Conservation (phyloP, 2,113 vertebrate genomes). For the Pycnonotus jocosus region DNA sequence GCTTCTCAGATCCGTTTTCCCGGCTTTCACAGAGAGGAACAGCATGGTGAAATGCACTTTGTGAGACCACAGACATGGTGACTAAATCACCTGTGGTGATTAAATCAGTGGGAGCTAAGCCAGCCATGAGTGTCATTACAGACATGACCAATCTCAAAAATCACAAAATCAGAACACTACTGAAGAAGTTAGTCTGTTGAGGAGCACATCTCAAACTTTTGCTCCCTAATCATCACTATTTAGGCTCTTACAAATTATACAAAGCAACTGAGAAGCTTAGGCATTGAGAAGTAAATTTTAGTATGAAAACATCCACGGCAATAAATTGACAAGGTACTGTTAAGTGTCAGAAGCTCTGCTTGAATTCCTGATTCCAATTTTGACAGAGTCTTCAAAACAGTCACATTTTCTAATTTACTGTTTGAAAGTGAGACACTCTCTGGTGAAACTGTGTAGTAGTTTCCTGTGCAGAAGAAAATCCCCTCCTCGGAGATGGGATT, state of each 20-base stretch:
- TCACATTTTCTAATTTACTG: neutral
- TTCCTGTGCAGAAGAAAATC: neutral
- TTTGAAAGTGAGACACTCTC: neutral
- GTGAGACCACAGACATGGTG: rapidly evolving
- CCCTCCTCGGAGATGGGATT: neutral
- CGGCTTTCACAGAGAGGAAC: neutral
- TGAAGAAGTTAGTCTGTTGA: neutral
- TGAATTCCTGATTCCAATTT: neutral
- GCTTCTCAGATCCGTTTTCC: neutral
- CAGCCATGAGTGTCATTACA: neutral
- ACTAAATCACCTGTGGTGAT: neutral
- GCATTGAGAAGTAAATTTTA: neutral
- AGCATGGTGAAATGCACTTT: neutral
- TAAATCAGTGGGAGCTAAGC: neutral
- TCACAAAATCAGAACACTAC: neutral
- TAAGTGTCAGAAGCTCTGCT: neutral
- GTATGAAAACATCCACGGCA: neutral
- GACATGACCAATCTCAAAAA: neutral
- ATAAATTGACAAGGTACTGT: neutral
- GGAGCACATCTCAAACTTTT: neutral
- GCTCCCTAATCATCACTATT: neutral
- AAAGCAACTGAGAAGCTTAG: neutral
- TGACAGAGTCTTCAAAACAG: neutral
- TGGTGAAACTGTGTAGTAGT: neutral
- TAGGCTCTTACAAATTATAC: neutral